Base-by-base conservation (phyloP, 2,113 vertebrate genomes). In the Otus sunia region DNA sequence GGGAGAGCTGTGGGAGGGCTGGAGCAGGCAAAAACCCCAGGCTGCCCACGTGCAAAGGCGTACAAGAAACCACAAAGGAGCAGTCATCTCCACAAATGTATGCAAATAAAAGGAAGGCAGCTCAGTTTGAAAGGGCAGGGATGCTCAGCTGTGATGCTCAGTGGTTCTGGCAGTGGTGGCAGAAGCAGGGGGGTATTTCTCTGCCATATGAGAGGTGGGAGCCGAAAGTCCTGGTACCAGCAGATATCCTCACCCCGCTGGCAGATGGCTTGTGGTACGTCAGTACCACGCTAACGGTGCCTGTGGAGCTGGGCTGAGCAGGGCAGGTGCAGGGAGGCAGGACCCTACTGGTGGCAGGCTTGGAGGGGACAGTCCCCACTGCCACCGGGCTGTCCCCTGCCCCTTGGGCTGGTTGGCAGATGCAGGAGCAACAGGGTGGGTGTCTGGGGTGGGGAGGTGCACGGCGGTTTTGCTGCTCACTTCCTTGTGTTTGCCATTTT, bases 221-320 rank as follows among this genome's bases (percentile, higher is more conserved):
- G 6, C 15, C 6, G 1, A 16, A 52, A 68, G 5, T 49, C 8
- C 16, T 22, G n/a, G 49, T 67, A 3, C 5, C 39, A 56, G 75
- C 56, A 78, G 64, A 17, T 10, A 9, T 7, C n/a, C 16, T 66
- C 12, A 20, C 27, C 15, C 27, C 0, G 0, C 41, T 58, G 52
- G 27, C 37, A 53, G 47, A 11, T 5, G 50, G 18, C 39, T 32
- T 41, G 56, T 32, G 52, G 19, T 1, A 23, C 2, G 0, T 37
- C 73, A 41, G 39, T 1, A 21, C 52, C 19, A 9, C 1, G 0
- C 20, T 29, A 8, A 6, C 0, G 1, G 32, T 29, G n/a, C 10
- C 56, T 20, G 7, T 36, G 30, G 27, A 27, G 56, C 3, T 37
- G 69, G 74, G 63, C 13, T 12, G 1, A 34, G 29, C 0, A 0